A percentile compares a stretch with the other conserved stretches of the same genome.
phyloP scores from a whole-genome alignment of 2,113 vertebrate genomes.

The Perognathus longimembris region DNA sequence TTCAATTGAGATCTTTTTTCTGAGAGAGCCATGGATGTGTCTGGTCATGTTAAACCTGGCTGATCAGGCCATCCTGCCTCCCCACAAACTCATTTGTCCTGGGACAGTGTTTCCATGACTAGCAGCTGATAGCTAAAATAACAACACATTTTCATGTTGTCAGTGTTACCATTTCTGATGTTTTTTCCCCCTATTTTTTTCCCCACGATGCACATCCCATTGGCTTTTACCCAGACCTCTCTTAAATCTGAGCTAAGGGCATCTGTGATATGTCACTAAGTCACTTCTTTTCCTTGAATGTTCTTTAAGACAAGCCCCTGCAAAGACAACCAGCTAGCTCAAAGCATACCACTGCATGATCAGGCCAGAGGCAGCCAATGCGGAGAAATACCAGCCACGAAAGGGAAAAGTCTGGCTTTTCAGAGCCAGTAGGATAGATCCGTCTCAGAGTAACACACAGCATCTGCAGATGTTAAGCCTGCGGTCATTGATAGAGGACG shows the following conservation, averaged over 20 bases:
- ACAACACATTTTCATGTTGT: background rate
- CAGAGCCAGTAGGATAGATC: background rate
- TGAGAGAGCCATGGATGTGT: background rate
- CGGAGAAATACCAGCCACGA: conserved; percentile 1
- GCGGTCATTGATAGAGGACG: background rate
- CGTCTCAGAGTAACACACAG: background rate
- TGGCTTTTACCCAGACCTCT: background rate
- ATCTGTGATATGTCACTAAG: background rate
- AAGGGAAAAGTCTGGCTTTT: conserved; percentile 45
- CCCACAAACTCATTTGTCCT: background rate
- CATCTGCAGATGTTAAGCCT: background rate
- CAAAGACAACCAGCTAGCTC: background rate
- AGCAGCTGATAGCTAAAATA: conserved; percentile 37
- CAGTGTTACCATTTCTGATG: conserved; percentile 27
- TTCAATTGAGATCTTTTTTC: conserved; percentile 13
- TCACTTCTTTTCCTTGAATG: background rate
- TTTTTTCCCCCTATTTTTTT: background rate
- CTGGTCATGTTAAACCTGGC: background rate
- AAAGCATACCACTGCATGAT: conserved; percentile 2
- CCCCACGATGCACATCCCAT: background rate
- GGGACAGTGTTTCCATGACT: conserved; percentile 41
- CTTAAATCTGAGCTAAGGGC: conserved; percentile 54
- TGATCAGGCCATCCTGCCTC: fast-evolving
- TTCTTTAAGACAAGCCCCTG: background rate
- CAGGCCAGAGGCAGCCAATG: background rate